phyloP scores from a whole-genome alignment of 2,113 vertebrate genomes.

The Pedionomus torquatus region DNA sequence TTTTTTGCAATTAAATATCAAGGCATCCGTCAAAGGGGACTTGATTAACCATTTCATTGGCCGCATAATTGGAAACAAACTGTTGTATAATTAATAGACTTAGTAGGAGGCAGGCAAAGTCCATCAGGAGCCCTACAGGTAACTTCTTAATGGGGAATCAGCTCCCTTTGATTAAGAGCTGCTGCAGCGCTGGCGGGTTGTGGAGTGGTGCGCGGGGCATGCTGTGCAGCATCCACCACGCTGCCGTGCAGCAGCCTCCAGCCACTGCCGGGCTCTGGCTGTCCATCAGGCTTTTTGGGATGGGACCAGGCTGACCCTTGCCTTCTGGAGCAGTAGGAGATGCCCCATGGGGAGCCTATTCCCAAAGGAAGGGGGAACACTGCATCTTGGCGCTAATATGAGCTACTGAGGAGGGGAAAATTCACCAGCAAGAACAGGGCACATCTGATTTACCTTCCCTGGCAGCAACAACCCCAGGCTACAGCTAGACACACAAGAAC shows the following conservation, averaged over 20 bases:
- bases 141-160: slow-evolving; percentile 70
- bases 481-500: not conserved
- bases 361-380: not conserved
- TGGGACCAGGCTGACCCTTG: not conserved
- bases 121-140: slow-evolving; percentile 73
- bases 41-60: slow-evolving; percentile 77
- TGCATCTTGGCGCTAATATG: fast-evolving
- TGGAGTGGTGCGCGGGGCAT: not conserved
- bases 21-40: slow-evolving; percentile 69
- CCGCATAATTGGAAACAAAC: slow-evolving; percentile 73
- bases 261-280: not conserved
- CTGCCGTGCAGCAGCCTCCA: not conserved
- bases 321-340: not conserved
- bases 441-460: not conserved
- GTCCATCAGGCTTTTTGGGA: not conserved
- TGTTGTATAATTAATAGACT: slow-evolving; percentile 74
- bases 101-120: slow-evolving; percentile 63
- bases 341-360: not conserved
- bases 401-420: fast-evolving
- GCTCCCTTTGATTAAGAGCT: slow-evolving; percentile 65
- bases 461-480: not conserved
- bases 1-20: slow-evolving; percentile 72
- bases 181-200: not conserved
- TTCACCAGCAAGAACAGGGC: not conserved
- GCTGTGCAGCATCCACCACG: not conserved